Evolutionary conservation across 2,113 vertebrate species (phyloP), one percentile per base, ranked within the genome.

Genomic region (Seriola rivoliana): DNA sequence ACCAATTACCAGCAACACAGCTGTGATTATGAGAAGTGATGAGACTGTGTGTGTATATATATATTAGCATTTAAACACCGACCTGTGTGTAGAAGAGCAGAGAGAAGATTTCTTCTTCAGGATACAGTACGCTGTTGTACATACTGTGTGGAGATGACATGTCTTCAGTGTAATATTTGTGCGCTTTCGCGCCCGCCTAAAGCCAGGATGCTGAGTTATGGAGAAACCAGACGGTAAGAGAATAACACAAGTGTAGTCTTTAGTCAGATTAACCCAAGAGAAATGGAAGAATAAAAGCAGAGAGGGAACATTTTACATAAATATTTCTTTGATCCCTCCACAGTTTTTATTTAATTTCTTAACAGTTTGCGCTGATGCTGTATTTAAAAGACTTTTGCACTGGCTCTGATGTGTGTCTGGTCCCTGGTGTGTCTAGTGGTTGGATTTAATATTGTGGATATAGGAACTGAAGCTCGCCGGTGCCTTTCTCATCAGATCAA

Each of bases 1-100:
- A 32, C 34, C n/a, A 4, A 50, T 85, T 84, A 74, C 81, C 80
- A 74, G 74, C 42, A 75, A 40, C 11, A 19, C 4, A 75, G 40
- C 34, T 11, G 66, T 40, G 80, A 80, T 89, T 73, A 81, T 85
- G 71, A 82, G 90, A 91, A 88, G 78, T 84, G 88, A 86, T 85
- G 84, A 55, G 44, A 62, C 29, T 44, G 42, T 62, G 3, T 68
- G 11, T 42, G 14, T 54, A 11, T 85, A 46, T 78, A 62, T 88
- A 81, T 75, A 82, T 84, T 36, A 80, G 25, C n/a, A 8, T 75
- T 44, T 75, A 59, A 58, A 63, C 19, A 5, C 68, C 36, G 72
- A 62, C 19, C 0, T 63, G 84, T 8, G 38, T 76, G 77, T 21
- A 21, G 69, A 40, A 40, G 60, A 76, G 65, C 40, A 75, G 46